Evolutionary conservation across 2,797 vertebrate species (phyloP).

Genomic region (Notolabrus celidotus): DNA sequence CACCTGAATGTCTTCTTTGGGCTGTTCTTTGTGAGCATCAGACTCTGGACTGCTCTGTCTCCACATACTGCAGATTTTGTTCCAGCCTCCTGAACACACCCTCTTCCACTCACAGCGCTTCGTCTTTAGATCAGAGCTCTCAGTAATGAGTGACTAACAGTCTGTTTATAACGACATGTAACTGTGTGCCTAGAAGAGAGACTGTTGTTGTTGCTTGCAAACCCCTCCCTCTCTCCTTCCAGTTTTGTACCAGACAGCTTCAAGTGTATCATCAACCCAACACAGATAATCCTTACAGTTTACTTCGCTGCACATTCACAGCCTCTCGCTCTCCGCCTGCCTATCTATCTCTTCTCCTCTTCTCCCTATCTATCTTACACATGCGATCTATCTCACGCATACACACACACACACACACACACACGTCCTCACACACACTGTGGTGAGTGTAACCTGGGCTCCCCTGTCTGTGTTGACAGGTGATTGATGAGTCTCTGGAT

Average conservation of each 20-base stretch:
- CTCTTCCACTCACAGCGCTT: constrained; percentile 61
- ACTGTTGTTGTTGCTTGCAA: constrained; percentile 70
- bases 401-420: constrained; percentile 27
- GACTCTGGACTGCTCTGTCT: constrained; percentile 67
- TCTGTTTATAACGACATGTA: constrained; percentile 49
- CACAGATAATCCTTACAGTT: constrained; percentile 59
- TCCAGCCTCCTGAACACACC: constrained; percentile 57
- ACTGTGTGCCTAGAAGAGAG: constrained; percentile 53
- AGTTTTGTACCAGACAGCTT: constrained; percentile 68
- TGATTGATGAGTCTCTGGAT: constrained; percentile 97
- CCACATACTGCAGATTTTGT: constrained; percentile 44
- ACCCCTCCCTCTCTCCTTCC: constrained; percentile 57
- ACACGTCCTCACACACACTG: constrained; percentile 52
- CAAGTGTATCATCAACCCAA: constrained; percentile 65
- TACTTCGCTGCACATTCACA: constrained; percentile 61
- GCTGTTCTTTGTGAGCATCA: neutral
- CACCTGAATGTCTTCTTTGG: neutral
- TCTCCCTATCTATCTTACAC: constrained; percentile 23
- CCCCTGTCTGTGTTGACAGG: constrained; percentile 91
- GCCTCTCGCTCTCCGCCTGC: constrained; percentile 41
- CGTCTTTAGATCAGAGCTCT: constrained; percentile 54
- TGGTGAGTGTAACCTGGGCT: constrained; percentile 83
- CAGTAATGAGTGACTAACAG: constrained; percentile 44
- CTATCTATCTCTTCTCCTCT: too few species aligned
- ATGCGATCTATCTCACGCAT: neutral